Percentiles rank a stretch among this genome's conserved stretches.
These are phyloP conservation scores for Lochmaea crataegi DNA, from an alignment of 2,888 invertebrate genomes.

Conservation along the genomic window DNA sequence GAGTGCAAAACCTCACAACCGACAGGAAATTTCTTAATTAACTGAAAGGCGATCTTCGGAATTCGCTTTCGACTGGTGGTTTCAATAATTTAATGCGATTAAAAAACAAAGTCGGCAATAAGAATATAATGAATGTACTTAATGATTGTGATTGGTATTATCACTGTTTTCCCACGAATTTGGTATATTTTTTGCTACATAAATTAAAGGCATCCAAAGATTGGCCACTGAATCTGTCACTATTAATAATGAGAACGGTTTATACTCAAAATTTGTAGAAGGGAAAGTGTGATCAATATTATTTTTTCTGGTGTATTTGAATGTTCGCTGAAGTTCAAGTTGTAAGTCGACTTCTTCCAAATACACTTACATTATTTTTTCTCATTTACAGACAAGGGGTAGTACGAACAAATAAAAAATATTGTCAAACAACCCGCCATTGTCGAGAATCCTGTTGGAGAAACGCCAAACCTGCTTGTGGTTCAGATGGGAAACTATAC, in stretches of 20 bases:
- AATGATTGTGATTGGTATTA: neutral
- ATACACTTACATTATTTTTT: neutral
- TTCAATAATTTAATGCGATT: neutral
- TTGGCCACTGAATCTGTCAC: too few species aligned
- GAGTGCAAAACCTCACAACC: neutral
- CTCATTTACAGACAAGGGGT: slow-evolving; percentile 77
- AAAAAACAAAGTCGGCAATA: neutral
- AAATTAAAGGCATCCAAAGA: neutral
- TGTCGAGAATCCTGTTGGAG: slow-evolving; percentile 93
- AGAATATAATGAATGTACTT: neutral
- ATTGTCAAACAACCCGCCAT: slow-evolving; percentile 91
- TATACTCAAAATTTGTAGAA: too few species aligned
- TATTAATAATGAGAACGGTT: too few species aligned
- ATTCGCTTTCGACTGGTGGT: neutral
- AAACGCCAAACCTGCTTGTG: slow-evolving; percentile 88
- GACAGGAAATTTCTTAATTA: neutral
- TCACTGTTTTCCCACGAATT: neutral
- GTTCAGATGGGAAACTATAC: slow-evolving; percentile 89
- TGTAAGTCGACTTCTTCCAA: too few species aligned
- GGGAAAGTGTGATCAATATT: too few species aligned
- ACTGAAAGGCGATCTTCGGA: neutral
- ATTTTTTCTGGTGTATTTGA: too few species aligned
- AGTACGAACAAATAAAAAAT: slow-evolving; percentile 87
- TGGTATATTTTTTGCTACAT: neutral
- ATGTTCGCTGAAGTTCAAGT: too few species aligned